Evolutionary conservation across 1,140 invertebrate species (phyloP), one percentile per base, ranked within the genome.

Genomic region (Idris sp.): DNA sequence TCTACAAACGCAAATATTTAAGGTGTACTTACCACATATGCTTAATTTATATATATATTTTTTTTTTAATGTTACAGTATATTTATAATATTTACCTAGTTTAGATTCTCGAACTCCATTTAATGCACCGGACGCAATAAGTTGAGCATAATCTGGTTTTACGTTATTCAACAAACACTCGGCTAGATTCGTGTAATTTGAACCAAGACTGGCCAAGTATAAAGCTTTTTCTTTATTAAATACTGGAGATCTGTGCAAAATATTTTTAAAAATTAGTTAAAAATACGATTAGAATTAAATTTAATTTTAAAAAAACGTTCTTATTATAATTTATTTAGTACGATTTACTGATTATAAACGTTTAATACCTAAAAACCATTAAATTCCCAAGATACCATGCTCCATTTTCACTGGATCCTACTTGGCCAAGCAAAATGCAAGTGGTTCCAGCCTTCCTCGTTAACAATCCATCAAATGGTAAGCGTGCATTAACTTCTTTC

Each of bases 321-420:
- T 22, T 22, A 22, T 22, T 22, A 22, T 22, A 22, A 22, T 4
- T 22, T 28, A 28, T 28, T 53, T n/a, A n/a, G n/a, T n/a, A n/a
- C n/a, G n/a, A n/a, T n/a, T n/a, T n/a, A n/a, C n/a, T n/a, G n/a
- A n/a, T n/a, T n/a, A n/a, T n/a, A n/a, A n/a, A n/a, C n/a, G n/a
- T n/a, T n/a, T n/a, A 22, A 44, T 15, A 85, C 84, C 84, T 81
- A 51, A 90, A 90, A 61, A 90, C 74, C 84, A 89, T 86, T 28
- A 90, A 72, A 64, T 88, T 90, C 3, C 89, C 88, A 22, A 90
- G 76, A 53, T 89, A 88, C 86, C 88, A 89, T 14, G 85, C 83
- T 8, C 87, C 86, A 44, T 79, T 81, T 11, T 68, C 78, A 64
- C 74, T 80, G n/a, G 79, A 71, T 10, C 83, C 85, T 2, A 81